Evolutionary conservation across 2,888 invertebrate genomes (phyloP).

Genomic region (Hofmannophila pseudospretella): DNA sequence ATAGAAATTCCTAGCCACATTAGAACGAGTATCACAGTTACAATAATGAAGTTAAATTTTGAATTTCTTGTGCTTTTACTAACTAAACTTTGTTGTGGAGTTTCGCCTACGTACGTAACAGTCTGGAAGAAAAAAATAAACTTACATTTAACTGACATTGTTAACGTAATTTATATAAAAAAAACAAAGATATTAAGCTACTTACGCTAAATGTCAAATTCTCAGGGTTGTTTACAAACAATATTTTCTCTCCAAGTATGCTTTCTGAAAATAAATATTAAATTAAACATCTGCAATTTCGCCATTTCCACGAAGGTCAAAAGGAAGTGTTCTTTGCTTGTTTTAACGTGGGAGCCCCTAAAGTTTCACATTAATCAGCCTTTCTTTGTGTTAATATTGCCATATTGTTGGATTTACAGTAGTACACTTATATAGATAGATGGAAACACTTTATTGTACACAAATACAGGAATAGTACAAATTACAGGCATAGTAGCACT

Average conservation of each 20-base stretch:
- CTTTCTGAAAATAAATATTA: constrained; percentile 45
- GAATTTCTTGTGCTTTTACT: not conserved
- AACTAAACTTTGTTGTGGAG: constrained; percentile 32
- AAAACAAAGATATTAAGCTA: constrained; percentile 5
- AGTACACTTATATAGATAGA: too few relatives aligned
- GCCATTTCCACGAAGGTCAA: too few relatives aligned
- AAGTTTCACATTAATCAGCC: too few relatives aligned
- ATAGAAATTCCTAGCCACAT: constrained; percentile 29
- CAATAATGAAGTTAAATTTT: not conserved
- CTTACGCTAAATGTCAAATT: constrained; percentile 55
- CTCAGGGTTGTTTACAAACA: constrained; percentile 48
- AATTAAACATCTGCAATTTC: too few relatives aligned
- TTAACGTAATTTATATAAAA: not conserved
- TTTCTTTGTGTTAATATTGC: too few relatives aligned
- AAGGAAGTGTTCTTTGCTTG: too few relatives aligned
- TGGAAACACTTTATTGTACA: too few relatives aligned
- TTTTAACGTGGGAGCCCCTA: too few relatives aligned
- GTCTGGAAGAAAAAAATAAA: constrained; percentile 40
- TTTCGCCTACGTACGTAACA: constrained; percentile 39
- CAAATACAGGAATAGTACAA: too few relatives aligned
- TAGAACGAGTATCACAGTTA: constrained; percentile 25
- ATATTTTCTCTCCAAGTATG: constrained; percentile 57
- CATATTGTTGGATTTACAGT: too few relatives aligned
- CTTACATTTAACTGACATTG: too few relatives aligned
- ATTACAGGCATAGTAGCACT: too few relatives aligned